Conservation (phyloP, 2,113 vertebrate genomes). For the Dryoscopus gambensis region DNA sequence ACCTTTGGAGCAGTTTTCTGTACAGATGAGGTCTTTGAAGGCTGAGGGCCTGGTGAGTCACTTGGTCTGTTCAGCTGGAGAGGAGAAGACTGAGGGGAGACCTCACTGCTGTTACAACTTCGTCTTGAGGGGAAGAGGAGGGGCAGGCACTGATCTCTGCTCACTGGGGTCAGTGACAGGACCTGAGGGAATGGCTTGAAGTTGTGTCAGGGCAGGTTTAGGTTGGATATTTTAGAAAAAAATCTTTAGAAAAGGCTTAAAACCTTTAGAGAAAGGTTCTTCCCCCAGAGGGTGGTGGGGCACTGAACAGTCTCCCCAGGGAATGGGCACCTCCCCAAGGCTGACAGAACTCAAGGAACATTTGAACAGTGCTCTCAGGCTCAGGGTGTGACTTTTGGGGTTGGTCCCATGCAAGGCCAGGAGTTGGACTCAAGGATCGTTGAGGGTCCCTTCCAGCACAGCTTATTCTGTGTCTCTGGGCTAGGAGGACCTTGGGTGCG, state of each 20-base stretch:
- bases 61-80: neutral
- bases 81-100: neutral
- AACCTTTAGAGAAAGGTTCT: neutral
- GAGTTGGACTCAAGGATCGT: accelerated
- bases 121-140: neutral
- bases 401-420: neutral
- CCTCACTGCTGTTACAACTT: neutral
- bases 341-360: neutral
- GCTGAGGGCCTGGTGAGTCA: neutral
- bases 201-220: neutral
- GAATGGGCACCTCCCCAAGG: neutral
- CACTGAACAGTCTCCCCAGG: neutral
- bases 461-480: neutral
- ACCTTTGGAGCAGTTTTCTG: neutral
- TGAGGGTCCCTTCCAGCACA: neutral
- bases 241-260: neutral
- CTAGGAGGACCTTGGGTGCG: neutral
- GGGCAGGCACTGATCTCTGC: neutral
- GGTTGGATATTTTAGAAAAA: neutral
- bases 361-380: neutral
- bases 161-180: neutral
- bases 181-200: neutral
- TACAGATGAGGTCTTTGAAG: neutral
- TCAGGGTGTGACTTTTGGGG: neutral
- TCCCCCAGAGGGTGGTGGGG: neutral